Conservation (phyloP, 2,113 vertebrate genomes). For the Globicephala melas region DNA sequence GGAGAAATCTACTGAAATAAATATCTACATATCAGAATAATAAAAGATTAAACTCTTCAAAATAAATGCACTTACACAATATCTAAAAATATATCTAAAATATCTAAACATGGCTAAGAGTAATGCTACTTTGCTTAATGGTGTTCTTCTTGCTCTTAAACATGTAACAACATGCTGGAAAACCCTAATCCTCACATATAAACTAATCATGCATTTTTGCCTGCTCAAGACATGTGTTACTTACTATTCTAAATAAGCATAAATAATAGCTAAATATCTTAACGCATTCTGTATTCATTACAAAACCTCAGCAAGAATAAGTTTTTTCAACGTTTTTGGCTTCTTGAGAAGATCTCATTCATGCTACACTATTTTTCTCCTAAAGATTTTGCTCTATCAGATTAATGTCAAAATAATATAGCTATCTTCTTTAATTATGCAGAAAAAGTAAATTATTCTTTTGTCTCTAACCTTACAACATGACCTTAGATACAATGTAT, state of each 20-base stretch:
- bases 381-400: background rate
- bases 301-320: background rate
- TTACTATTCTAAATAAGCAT: background rate
- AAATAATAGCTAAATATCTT: background rate
- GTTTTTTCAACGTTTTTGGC: background rate
- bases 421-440: background rate
- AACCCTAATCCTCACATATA: background rate
- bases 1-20: background rate
- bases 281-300: background rate
- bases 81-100: background rate
- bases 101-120: background rate
- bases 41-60: background rate
- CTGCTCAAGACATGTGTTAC: background rate
- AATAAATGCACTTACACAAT: background rate
- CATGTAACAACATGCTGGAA: background rate
- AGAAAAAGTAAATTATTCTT: background rate
- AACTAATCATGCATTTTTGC: background rate
- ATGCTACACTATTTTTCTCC: background rate
- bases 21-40: background rate
- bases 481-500: background rate
- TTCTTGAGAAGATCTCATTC: background rate
- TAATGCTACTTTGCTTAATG: background rate
- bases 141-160: background rate
- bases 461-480: background rate
- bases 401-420: slow-evolving; percentile 21